phyloP scores from a whole-genome alignment of 2,797 vertebrate genomes.

The Holocentrus rufus region DNA sequence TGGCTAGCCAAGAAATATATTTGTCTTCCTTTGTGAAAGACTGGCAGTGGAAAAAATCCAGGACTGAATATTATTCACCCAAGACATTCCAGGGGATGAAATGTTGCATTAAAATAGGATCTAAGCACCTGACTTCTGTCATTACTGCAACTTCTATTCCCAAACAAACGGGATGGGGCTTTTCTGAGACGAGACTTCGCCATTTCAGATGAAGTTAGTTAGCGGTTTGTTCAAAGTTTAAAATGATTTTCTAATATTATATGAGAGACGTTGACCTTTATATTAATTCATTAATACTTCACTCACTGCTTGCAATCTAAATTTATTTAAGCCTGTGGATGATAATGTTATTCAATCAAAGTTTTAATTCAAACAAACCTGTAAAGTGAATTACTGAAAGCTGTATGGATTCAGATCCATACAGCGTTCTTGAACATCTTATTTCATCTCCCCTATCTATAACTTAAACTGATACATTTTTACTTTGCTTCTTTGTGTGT shows the following conservation, averaged over 20 bases:
- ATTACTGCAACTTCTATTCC: slow-evolving; percentile 35
- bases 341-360: background rate
- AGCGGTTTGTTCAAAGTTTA: background rate
- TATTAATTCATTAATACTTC: background rate
- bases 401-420: too few species aligned
- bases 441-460: too few species aligned
- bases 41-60: slow-evolving; percentile 65
- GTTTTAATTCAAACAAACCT: background rate
- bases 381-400: background rate
- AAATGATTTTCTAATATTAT: background rate
- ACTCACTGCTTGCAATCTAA: background rate
- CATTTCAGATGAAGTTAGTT: background rate
- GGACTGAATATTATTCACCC: slow-evolving; percentile 62
- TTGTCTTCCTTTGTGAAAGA: slow-evolving; percentile 74
- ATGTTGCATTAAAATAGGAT: slow-evolving; percentile 56
- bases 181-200: slow-evolving; percentile 1
- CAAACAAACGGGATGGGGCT: slow-evolving; percentile 24
- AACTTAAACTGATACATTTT: too few species aligned
- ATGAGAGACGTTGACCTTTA: too few species aligned
- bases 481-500: too few species aligned
- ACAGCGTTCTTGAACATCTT: too few species aligned
- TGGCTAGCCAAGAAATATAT: slow-evolving; percentile 81
- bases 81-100: slow-evolving; percentile 65
- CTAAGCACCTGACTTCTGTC: slow-evolving; percentile 66
- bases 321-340: background rate